These are phyloP conservation scores for Anguilla marmorata DNA, from an alignment of 2,797 vertebrate genomes.

Conservation along the genomic window DNA sequence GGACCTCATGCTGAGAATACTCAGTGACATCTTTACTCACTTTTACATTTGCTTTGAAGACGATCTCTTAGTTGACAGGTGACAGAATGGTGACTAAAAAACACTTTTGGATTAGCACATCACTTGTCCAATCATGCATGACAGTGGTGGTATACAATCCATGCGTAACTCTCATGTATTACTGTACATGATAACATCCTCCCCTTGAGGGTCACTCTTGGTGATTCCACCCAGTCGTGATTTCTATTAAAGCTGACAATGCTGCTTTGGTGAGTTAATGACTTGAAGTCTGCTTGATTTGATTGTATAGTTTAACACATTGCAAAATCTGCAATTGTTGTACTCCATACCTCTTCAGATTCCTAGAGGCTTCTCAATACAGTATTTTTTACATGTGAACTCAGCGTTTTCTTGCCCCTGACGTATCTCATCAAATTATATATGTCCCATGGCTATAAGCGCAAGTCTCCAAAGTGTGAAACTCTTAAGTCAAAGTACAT, in stretches of 20 bases:
- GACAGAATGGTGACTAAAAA: background rate
- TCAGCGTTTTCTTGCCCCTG: too few relatives aligned
- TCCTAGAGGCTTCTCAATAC: too few relatives aligned
- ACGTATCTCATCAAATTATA: too few relatives aligned
- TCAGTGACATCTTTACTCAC: background rate
- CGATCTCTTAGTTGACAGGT: background rate
- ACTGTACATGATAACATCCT: background rate
- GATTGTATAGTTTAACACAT: background rate
- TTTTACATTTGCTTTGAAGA: background rate
- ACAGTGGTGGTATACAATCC: background rate
- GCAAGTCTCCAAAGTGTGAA: too few relatives aligned
- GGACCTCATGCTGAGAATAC: background rate
- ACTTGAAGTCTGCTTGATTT: background rate
- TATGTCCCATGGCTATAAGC: too few relatives aligned
- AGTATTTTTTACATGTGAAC: too few relatives aligned
- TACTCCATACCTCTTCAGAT: too few relatives aligned
- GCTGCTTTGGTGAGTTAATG: background rate
- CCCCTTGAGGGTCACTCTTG: background rate
- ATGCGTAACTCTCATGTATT: background rate
- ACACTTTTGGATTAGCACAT: background rate
- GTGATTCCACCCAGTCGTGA: background rate
- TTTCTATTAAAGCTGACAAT: background rate
- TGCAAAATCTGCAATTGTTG: too few relatives aligned
- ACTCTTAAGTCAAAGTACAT: too few relatives aligned
- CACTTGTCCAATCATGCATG: background rate